Evolutionary conservation across 2,888 invertebrate species (phyloP).

Genomic region (Dorcus parallelipipedus): DNA sequence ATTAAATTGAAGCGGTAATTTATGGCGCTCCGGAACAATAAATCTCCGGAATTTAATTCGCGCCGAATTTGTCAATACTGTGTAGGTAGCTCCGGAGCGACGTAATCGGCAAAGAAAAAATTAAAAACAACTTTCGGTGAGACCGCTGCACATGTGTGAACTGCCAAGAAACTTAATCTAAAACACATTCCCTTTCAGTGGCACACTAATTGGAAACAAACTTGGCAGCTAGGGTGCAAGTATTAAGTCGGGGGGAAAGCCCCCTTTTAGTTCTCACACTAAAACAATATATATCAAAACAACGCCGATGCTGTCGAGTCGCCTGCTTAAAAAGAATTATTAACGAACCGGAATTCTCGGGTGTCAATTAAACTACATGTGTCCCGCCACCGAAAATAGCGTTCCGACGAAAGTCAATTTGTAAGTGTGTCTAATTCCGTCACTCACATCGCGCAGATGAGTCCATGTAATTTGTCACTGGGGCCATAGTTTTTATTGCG

Average conservation of each 20-base stretch:
- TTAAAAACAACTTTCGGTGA: constrained; percentile 7
- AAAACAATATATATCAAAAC: background rate
- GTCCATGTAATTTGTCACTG: constrained; percentile 24
- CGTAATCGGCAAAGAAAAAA: no score
- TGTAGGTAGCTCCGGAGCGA: no score
- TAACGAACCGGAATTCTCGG: no score
- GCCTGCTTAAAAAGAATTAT: no score
- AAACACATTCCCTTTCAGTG: constrained; percentile 30
- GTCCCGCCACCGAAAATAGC: no score
- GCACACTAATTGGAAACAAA: constrained; percentile 33
- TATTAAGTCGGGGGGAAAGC: background rate
- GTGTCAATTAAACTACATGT: no score
- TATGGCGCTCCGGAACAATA: no score
- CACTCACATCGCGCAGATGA: constrained; percentile 20
- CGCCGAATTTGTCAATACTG: no score
- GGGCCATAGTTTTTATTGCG: constrained; percentile 19
- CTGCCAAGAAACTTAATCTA: constrained; percentile 19
- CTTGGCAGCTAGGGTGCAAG: constrained; percentile 17
- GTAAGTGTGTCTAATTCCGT: constrained; percentile 24
- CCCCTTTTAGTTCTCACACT: background rate
- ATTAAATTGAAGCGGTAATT: no score
- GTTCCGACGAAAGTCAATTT: constrained; percentile 21
- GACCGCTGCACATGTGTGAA: background rate
- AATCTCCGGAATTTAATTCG: no score
- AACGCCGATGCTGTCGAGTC: no score